phyloP scores from a whole-genome alignment of 2,113 vertebrate genomes.

The Amphiprion percula region DNA sequence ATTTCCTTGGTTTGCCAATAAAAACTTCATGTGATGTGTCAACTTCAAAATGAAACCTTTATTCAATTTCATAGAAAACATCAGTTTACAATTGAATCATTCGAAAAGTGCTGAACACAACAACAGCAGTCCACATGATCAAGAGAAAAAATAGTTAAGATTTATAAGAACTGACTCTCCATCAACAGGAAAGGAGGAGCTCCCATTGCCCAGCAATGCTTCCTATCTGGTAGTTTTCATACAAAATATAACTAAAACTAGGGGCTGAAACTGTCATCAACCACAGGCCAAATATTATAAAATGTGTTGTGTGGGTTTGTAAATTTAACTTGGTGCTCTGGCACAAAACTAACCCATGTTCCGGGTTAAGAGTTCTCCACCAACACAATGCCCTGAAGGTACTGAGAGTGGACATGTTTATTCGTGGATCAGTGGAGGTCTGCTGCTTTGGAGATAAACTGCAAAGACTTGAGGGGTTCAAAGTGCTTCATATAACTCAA shows the following conservation, averaged over 20 bases:
- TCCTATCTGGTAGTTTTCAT: slow-evolving; percentile 5
- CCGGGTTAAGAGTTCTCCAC: accelerated
- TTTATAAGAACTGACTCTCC: background rate
- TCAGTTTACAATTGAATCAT: slow-evolving; percentile 58
- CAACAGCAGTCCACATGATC: slow-evolving; percentile 6
- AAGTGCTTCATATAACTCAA: slow-evolving; percentile 35
- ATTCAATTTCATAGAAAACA: slow-evolving; percentile 73
- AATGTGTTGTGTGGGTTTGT: accelerated
- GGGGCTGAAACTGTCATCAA: background rate
- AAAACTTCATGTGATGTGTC: background rate
- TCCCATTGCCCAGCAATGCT: slow-evolving; percentile 71
- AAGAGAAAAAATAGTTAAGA: background rate
- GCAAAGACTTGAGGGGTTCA: background rate
- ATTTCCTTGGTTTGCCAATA: background rate
- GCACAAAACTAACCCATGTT: background rate
- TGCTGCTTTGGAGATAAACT: slow-evolving; percentile 20
- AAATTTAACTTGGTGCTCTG: background rate
- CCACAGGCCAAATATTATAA: background rate
- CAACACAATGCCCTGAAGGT: background rate
- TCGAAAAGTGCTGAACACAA: slow-evolving; percentile 59
- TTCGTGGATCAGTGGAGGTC: background rate
- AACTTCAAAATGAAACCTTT: slow-evolving; percentile 63
- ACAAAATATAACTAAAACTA: slow-evolving; percentile 6
- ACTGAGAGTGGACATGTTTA: background rate
- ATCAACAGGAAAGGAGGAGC: slow-evolving; percentile 28